Percentiles rank a stretch among this genome's conserved stretches.
Evolutionary conservation across 2,113 vertebrate genomes (phyloP).

Genomic region (Planiliza haematocheilus): DNA sequence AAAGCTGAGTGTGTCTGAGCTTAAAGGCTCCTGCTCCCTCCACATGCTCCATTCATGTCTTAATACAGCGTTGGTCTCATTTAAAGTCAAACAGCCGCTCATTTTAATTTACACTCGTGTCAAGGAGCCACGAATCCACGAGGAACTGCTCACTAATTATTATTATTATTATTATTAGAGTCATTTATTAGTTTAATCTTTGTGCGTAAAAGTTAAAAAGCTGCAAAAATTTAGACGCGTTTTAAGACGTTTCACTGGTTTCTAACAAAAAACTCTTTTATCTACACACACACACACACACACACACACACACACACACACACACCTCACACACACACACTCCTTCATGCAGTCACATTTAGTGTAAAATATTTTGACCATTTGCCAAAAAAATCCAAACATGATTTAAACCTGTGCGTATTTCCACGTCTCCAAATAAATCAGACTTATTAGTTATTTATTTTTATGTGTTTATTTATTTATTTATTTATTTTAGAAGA

Average conservation of each 20-base stretch:
- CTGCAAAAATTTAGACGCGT: slow-evolving; percentile 18
- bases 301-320: slow-evolving; percentile 35
- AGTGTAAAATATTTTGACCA: not conserved
- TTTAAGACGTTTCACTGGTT: not conserved
- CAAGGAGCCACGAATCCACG: slow-evolving; percentile 51
- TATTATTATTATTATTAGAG: no score
- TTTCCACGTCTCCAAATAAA: not conserved
- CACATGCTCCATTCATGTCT: slow-evolving; percentile 21
- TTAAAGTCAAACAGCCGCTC: not conserved
- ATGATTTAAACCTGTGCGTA: not conserved
- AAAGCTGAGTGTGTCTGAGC: not conserved
- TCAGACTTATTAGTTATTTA: no score
- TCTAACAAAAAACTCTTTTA: not conserved
- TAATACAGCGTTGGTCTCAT: not conserved
- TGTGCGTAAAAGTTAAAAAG: slow-evolving; percentile 34
- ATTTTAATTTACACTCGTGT: slow-evolving; percentile 1
- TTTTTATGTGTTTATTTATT: no score
- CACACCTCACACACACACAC: slow-evolving; percentile 14
- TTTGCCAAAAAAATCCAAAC: not conserved
- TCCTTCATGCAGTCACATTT: not conserved
- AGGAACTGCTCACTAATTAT: slow-evolving; percentile 18
- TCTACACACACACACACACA: not conserved
- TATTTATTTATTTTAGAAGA: no score
- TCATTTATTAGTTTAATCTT: slow-evolving; percentile 42
- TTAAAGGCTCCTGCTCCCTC: slow-evolving; percentile 6